Evolutionary conservation across 2,888 invertebrate genomes (phyloP).

Genomic region (Watsonalla cultraria): DNA sequence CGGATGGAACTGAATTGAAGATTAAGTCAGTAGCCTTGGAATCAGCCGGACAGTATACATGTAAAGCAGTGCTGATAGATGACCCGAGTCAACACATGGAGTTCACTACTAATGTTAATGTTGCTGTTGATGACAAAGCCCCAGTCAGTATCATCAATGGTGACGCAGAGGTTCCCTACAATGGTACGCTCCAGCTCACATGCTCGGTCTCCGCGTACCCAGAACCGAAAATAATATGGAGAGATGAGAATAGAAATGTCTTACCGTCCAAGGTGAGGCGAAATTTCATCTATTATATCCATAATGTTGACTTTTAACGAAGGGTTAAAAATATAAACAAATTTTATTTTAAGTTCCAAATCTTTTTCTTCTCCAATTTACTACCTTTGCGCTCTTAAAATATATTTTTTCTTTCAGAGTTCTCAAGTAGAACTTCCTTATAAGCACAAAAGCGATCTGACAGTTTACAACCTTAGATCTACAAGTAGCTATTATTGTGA

Average conservation of each 20-base stretch:
- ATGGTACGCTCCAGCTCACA: background rate
- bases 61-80: background rate
- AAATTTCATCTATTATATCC: no score
- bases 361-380: no score
- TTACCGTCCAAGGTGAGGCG: no score
- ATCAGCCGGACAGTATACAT: slow-evolving; percentile 14
- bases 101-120: background rate
- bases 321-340: no score
- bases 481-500: no score
- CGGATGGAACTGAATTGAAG: slow-evolving; percentile 11
- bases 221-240: background rate
- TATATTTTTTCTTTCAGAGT: no score
- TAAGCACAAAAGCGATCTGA: no score
- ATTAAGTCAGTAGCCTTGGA: slow-evolving; percentile 17
- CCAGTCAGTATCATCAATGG: background rate
- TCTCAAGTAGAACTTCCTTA: no score
- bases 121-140: background rate
- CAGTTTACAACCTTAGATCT: no score
- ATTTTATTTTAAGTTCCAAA: no score
- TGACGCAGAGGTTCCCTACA: background rate
- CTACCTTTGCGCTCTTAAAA: no score
- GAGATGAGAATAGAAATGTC: background rate
- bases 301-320: no score
- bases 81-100: background rate
- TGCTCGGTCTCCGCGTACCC: background rate